phyloP scores from a whole-genome alignment of 2,113 vertebrate species.

The Dipodomys ordii region DNA sequence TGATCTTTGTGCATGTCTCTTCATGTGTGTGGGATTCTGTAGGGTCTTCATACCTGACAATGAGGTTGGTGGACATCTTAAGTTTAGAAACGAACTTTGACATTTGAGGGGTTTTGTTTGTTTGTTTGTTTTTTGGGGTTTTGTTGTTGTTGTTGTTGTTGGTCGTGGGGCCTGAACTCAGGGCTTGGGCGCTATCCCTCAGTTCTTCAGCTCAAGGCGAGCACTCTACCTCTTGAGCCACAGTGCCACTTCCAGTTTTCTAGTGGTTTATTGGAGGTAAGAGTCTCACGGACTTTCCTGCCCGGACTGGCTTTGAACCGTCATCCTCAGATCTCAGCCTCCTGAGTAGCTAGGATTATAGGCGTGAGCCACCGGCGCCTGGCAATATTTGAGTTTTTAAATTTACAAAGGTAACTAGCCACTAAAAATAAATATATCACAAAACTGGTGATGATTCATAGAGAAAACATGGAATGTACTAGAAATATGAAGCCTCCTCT shows the following conservation, averaged over 20 bases:
- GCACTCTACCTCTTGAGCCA: no score
- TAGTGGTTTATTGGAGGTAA: no score
- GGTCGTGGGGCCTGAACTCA: no score
- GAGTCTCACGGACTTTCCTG: no score
- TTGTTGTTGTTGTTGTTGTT: no score
- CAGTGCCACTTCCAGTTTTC: no score
- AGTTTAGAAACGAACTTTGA: not conserved
- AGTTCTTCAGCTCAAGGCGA: no score
- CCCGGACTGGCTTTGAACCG: no score
- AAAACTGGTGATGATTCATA: not conserved
- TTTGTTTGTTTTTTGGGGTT: not conserved
- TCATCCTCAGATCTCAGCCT: no score
- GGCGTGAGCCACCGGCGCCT: no score
- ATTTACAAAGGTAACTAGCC: not conserved
- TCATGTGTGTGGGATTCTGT: not conserved
- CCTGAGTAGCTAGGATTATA: no score
- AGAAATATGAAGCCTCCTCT: not conserved
- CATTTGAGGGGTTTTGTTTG: not conserved
- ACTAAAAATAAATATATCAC: not conserved
- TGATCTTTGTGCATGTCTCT: not conserved
- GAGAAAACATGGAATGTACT: not conserved
- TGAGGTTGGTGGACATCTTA: not conserved
- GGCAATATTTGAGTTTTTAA: not conserved
- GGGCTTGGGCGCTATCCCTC: no score
- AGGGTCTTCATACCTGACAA: not conserved